phyloP scores from a whole-genome alignment of 2,888 invertebrate genomes.

The Sturmia bella region DNA sequence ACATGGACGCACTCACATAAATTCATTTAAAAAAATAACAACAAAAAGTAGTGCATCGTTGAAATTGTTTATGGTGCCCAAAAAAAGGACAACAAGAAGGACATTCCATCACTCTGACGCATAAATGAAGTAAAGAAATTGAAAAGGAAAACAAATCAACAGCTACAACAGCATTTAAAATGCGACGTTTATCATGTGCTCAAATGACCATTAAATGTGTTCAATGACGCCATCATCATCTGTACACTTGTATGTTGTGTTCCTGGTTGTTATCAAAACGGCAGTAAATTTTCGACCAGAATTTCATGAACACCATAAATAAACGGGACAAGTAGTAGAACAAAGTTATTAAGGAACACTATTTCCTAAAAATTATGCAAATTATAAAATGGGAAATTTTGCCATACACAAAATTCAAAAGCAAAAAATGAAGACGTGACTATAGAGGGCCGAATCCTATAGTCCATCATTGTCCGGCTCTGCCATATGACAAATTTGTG shows the following conservation, averaged over 20 bases:
- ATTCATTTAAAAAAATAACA: conserved; percentile 39
- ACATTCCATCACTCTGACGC: conserved; percentile 69
- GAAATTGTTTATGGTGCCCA: conserved; percentile 32
- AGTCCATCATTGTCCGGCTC: too few species aligned
- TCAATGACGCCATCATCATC: conserved; percentile 73
- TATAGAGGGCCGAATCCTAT: too few species aligned
- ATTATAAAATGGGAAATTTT: too few species aligned
- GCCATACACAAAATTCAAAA: neutral
- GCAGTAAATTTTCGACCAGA: conserved; percentile 62
- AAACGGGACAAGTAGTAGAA: conserved; percentile 23
- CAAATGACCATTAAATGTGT: conserved; percentile 82
- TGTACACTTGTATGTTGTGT: conserved; percentile 25
- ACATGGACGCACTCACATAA: conserved; percentile 36
- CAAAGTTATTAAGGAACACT: conserved; percentile 31
- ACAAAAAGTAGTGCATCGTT: conserved; percentile 64
- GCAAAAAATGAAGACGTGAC: neutral
- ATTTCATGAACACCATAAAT: conserved; percentile 58
- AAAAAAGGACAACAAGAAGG: conserved; percentile 62
- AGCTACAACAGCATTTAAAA: conserved; percentile 72
- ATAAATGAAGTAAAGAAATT: conserved; percentile 48
- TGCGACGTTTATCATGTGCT: conserved; percentile 81
- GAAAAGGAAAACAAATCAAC: conserved; percentile 54
- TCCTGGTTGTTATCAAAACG: conserved; percentile 27
- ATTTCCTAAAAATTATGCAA: conserved; percentile 20
- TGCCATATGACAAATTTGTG: too few species aligned